A percentile compares a stretch with the other conserved stretches of the same genome.
Conservation (phyloP, 1,140 invertebrate genomes). For the Cotesia chilonis region DNA sequence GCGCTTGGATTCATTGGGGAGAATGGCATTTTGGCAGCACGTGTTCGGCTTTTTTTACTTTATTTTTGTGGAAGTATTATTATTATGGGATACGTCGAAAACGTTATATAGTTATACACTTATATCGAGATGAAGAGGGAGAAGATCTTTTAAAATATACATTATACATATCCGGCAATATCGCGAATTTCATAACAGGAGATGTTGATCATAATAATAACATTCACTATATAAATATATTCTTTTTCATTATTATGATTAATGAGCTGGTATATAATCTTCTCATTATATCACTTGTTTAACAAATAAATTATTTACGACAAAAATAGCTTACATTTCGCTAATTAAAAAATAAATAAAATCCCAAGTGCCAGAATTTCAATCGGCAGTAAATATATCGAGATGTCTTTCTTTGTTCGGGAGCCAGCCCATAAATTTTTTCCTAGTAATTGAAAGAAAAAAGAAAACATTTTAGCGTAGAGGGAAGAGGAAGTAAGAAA, state of each 20-base stretch:
- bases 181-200: no score
- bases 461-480: slow-evolving; percentile 14
- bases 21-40: slow-evolving; percentile 34
- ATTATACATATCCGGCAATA: no score
- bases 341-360: slow-evolving; percentile 5
- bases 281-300: no score
- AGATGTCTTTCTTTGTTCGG: slow-evolving; percentile 26
- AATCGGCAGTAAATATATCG: slow-evolving; percentile 3
- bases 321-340: no score
- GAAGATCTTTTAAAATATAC: no score
- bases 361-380: not conserved
- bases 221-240: no score
- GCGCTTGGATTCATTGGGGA: slow-evolving; percentile 1
- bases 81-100: slow-evolving; percentile 26
- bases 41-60: slow-evolving; percentile 41
- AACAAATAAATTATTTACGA: no score
- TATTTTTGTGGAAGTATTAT: slow-evolving; percentile 35
- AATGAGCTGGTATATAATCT: no score
- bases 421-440: slow-evolving; percentile 16
- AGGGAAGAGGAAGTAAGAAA: slow-evolving; percentile 13
- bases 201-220: no score
- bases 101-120: not conserved
- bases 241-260: no score
- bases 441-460: slow-evolving; percentile 28
- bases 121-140: no score